A percentile compares a stretch with the other conserved stretches of the same genome.
These are phyloP conservation scores for Egretta garzetta DNA, from an alignment of 2,113 vertebrate genomes.

Conservation along the genomic window DNA sequence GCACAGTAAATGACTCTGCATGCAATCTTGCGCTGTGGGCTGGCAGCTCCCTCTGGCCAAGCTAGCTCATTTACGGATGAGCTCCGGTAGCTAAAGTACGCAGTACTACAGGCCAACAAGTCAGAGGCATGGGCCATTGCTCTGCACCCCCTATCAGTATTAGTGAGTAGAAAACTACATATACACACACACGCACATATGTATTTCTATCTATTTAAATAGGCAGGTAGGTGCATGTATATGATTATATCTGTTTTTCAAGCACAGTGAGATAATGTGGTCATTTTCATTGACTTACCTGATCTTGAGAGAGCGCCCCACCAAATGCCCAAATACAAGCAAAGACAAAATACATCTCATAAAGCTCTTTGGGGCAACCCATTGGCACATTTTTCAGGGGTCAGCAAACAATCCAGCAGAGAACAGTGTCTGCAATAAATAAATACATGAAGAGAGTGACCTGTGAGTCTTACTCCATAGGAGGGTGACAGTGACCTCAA, in stretches of 20 bases:
- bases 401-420: constrained; percentile 72
- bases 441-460: not conserved
- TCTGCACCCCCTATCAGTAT: not conserved
- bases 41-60: not conserved
- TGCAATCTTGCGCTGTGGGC: no score
- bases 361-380: constrained; percentile 63
- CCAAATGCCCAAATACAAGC: constrained; percentile 72
- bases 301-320: constrained; percentile 55
- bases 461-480: not conserved
- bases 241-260: not conserved
- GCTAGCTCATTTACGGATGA: not conserved
- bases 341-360: constrained; percentile 71
- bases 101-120: not conserved
- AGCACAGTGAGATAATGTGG: not conserved
- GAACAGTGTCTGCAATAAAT: constrained; percentile 54
- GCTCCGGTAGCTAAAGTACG: not conserved
- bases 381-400: constrained; percentile 64
- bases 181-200: no score
- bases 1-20: no score
- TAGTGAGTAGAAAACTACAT: not conserved
- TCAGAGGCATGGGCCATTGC: not conserved
- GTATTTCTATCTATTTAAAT: not conserved
- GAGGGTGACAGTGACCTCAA: not conserved
- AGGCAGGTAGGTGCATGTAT: not conserved
- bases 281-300: constrained; percentile 36